Base-by-base conservation (phyloP, 2,888 invertebrate species). In the Masnerella sp. region DNA sequence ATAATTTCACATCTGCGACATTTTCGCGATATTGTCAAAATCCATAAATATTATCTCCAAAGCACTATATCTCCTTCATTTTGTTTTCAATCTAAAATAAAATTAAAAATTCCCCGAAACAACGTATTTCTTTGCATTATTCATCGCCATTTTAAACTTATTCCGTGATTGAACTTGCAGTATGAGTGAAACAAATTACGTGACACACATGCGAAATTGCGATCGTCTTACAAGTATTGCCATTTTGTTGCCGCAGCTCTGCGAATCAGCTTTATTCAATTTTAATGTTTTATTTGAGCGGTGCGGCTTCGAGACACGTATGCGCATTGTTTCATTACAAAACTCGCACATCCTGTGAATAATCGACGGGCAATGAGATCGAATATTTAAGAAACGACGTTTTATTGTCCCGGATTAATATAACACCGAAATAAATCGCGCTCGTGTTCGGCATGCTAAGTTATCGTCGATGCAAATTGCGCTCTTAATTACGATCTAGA, bases 121-220 rank as follows among this genome's bases (percentile, higher is more conserved):
- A 51, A 68, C 51, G 38, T 40, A 47, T 47, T 61, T 69, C 25
- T 22, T 61, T 69, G 47, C 52, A 61, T 61, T 54, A 61, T 69
- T 61, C 61, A 54, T 40, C 42, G 47, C 18, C 25, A 69, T 40
- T 54, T 47, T 40, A 42, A 62, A 69, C 54, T 69, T 62, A 40
- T 59, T 52, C 62, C 62, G 54, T 62, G 47, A 69, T 69, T 56
- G 54, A 61, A 61, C 54, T 69, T 69, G 25, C 22, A 18, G 56
- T 47, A 62, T 62, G 70, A 70, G 62, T 70, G 62, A 62, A 70
- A 56, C 56, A 56, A 70, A 56, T 62, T 62, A 56, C 70, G 62
- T 70, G 70, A 62, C 62, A 42, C 17, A 70, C 61, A 62, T 62
- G 25, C 54, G 15, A 36, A 51, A 69, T 69, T 15, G 7, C 15